Conservation (phyloP, 2,888 invertebrate species). For the Lapara coniferarum region DNA sequence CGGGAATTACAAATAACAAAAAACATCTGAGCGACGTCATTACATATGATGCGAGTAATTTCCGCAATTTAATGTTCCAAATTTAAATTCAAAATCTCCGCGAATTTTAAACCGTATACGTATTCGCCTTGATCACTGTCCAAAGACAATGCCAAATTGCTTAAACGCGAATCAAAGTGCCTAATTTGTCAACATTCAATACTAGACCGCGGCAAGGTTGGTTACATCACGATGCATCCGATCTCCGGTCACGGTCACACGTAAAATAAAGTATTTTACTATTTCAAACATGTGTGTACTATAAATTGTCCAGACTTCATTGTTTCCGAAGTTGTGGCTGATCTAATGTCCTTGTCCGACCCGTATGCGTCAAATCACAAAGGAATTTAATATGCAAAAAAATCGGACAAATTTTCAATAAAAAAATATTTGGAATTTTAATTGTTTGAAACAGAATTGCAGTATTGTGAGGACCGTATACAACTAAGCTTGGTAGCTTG, state of each 20-base stretch:
- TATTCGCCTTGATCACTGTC: conserved; percentile 8
- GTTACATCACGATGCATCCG: conserved; percentile 47
- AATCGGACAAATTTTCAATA: not conserved
- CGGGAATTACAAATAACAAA: not conserved
- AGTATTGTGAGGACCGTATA: not conserved
- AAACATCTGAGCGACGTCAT: not conserved
- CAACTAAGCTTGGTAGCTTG: not conserved
- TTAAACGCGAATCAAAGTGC: conserved; percentile 19
- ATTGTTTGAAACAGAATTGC: not conserved
- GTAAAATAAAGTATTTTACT: conserved; percentile 36
- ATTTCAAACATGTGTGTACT: conserved; percentile 42
- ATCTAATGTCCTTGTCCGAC: conserved; percentile 31
- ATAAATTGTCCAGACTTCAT: conserved; percentile 37
- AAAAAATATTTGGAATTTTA: not conserved
- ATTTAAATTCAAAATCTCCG: conserved; percentile 12
- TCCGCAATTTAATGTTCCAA: conserved; percentile 1
- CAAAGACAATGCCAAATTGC: conserved; percentile 18
- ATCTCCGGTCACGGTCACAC: conserved; percentile 45
- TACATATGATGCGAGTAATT: conserved; percentile 1
- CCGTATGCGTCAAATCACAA: not conserved
- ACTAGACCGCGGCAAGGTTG: conserved; percentile 45
- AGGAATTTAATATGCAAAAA: not conserved
- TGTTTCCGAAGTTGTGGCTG: conserved; percentile 41
- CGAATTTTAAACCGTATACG: not conserved
- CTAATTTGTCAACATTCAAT: conserved; percentile 42